phyloP scores from a whole-genome alignment of 2,888 invertebrate genomes.

The Tribolium freemani region DNA sequence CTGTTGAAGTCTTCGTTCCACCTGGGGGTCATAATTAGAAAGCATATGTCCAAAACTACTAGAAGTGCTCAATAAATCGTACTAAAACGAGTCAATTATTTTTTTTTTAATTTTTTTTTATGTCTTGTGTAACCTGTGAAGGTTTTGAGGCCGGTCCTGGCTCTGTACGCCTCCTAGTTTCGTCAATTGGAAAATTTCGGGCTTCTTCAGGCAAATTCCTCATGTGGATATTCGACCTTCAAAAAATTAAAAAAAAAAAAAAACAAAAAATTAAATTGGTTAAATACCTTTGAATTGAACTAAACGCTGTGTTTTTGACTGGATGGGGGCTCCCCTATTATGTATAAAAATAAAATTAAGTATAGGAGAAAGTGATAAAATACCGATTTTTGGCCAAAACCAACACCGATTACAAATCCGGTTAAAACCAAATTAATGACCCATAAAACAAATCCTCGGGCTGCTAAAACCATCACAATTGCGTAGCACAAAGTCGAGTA shows the following conservation, averaged over 20 bases:
- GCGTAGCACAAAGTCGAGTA: neutral
- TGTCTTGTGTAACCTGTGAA: neutral
- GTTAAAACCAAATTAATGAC: neutral
- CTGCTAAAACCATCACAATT: conserved; percentile 1
- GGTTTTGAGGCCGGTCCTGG: neutral
- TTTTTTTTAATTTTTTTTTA: neutral
- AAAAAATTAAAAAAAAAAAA: neutral
- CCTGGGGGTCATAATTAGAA: neutral
- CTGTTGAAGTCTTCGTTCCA: neutral
- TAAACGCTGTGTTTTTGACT: neutral
- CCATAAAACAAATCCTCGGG: conserved; percentile 4
- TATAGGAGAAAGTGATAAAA: neutral
- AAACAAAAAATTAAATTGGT: neutral
- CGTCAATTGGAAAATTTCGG: neutral
- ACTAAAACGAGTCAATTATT: neutral
- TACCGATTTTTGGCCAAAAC: neutral
- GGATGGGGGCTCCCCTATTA: neutral
- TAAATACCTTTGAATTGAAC: neutral
- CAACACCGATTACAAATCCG: neutral
- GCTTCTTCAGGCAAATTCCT: neutral
- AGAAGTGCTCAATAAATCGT: neutral
- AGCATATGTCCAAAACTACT: neutral
- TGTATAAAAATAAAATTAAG: neutral
- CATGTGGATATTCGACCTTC: neutral
- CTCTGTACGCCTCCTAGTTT: neutral